Base-by-base conservation (phyloP, 2,797 vertebrate genomes). In the Rhynchotus rufescens region DNA sequence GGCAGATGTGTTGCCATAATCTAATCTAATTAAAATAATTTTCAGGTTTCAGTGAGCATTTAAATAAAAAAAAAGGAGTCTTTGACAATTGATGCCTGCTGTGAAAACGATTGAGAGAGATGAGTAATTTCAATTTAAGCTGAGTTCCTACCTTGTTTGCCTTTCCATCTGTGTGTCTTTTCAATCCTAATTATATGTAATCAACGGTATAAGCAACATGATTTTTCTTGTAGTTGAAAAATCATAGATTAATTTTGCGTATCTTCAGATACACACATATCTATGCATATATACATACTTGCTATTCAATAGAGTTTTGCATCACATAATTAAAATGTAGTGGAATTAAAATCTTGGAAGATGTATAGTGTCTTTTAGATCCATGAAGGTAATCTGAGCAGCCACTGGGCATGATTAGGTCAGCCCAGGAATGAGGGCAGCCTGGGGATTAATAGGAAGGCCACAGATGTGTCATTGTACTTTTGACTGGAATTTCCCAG, bases 171-270 rank as follows among this genome's bases (percentile, higher is more conserved):
- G 68, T 30, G 57, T 89, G 87, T 84, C 62, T 91, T 93, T 94
- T 76, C 94, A 96, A 90, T 93, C 79, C 83, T 93, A 95, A 95
- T 96, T 95, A 93, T 88, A 90, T 73, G 42, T 91, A 93, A 96
- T 96, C 92, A 93, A 88, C 61, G 62, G 59, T 62, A 75, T 36
- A 95, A 86, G 74, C 56, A 93, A 92, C 86, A 86, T 87, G 94
- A 95, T 94, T 93, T 76, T 95, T 95, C 94, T 95, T 94, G 91
- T 75, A 92, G 92, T 40, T 89, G 91, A 95, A 79, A 92, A 95
- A 97, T 93, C 19, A 2, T 91, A 65, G 52, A 56, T 87, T 93
- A 68, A 64, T 93, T 88, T 95, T 87, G 38, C 71, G 66, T 90
- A 60, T 62, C 74, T 96, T 93, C 77, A 84, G 61, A 45, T 69